These are phyloP conservation scores for Himalopsyche japonica DNA, from an alignment of 2,888 invertebrate genomes.

Conservation along the genomic window DNA sequence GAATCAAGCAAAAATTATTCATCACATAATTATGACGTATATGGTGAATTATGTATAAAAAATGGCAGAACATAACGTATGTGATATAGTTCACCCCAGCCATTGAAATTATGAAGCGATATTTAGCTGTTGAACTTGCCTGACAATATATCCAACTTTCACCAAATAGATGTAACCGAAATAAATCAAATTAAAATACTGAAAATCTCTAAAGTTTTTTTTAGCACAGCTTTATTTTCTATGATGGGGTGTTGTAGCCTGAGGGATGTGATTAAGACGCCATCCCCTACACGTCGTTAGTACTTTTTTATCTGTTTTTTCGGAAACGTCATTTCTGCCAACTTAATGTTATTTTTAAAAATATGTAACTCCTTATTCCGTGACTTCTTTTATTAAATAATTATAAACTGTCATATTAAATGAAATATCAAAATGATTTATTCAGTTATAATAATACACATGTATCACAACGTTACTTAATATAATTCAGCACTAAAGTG, in stretches of 20 bases:
- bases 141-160: not conserved
- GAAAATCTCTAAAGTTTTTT: not conserved
- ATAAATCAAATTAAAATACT: not conserved
- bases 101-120: not conserved
- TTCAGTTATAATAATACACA: no score
- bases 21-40: no score
- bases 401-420: no score
- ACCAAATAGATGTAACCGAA: not conserved
- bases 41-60: no score
- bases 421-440: no score
- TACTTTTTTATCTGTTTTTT: slow-evolving; percentile 4
- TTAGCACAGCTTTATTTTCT: not conserved
- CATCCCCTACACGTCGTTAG: not conserved
- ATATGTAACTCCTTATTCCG: not conserved
- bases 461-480: no score
- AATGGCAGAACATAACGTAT: no score
- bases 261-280: not conserved
- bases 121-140: not conserved
- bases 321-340: not conserved
- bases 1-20: no score
- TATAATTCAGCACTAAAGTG: no score
- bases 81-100: no score
- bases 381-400: no score
- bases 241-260: slow-evolving; percentile 2
- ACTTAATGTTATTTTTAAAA: not conserved